A percentile compares a stretch with the other conserved stretches of the same genome.
Evolutionary conservation across 92 coral and sea anemone genomes (phyloP).

Genomic region (Phenganax subtilis): DNA sequence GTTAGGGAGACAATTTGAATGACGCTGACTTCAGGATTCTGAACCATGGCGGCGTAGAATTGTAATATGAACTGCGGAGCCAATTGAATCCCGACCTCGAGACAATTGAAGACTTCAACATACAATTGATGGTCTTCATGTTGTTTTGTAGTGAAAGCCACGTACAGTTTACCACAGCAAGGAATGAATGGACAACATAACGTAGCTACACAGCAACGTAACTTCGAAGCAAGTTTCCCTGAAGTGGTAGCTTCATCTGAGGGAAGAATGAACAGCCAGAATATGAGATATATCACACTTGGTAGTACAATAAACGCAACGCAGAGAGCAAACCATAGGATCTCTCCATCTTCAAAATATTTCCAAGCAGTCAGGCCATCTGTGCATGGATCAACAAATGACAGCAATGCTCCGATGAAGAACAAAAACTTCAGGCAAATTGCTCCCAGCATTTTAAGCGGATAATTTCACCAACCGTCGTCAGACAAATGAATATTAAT

Average conservation of each 20-base stretch:
- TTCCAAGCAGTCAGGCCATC: slow-evolving; percentile 36
- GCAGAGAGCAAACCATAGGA: slow-evolving; percentile 26
- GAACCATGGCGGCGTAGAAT: slow-evolving; percentile 48
- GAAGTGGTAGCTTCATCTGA: slow-evolving; percentile 13
- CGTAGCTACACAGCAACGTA: slow-evolving; percentile 10
- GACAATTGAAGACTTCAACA: slow-evolving; percentile 34
- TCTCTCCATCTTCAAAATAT: slow-evolving; percentile 28
- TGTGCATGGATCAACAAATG: slow-evolving; percentile 35
- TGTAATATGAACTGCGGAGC: slow-evolving; percentile 59
- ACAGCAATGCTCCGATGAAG: slow-evolving; percentile 32
- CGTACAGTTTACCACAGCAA: slow-evolving; percentile 24
- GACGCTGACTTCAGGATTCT: slow-evolving; percentile 34
- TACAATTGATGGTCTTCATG: slow-evolving; percentile 37
- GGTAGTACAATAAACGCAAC: slow-evolving; percentile 19
- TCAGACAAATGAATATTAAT: too few relatives aligned
- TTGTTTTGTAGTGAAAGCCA: slow-evolving; percentile 18
- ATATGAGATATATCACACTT: slow-evolving; percentile 14
- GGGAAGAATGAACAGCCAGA: slow-evolving; percentile 34
- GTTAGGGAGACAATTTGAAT: slow-evolving; percentile 55
- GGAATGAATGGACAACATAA: slow-evolving; percentile 37
- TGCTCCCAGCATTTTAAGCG: not conserved
- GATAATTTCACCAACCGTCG: too few relatives aligned
- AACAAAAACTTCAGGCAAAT: slow-evolving; percentile 22
- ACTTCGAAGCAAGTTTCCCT: slow-evolving; percentile 16
- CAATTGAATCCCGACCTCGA: slow-evolving; percentile 45